Evolutionary conservation across 2,113 vertebrate species (phyloP).

Genomic region (Eupsittula cactorum): DNA sequence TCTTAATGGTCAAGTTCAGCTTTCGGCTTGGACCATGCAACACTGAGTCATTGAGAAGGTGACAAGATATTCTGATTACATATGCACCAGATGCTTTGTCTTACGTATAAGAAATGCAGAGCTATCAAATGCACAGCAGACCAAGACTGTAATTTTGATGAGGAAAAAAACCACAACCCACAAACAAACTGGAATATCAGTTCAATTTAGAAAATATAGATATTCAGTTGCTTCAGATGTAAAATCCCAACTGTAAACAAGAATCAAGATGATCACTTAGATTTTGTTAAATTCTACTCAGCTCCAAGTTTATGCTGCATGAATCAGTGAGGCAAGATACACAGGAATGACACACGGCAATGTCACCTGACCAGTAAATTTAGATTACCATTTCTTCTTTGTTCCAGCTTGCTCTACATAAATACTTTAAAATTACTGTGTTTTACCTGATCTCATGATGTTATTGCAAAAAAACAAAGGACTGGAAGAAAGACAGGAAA

Average conservation of each 20-base stretch:
- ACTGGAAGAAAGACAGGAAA: not conserved
- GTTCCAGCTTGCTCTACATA: not conserved
- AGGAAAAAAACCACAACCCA: not conserved
- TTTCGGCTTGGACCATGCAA: not conserved
- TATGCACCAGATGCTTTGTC: not conserved
- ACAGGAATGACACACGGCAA: not conserved
- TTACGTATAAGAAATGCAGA: not conserved
- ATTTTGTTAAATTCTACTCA: not conserved
- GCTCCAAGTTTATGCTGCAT: not conserved
- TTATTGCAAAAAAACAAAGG: not conserved
- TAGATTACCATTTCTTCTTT: not conserved
- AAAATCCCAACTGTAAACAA: not conserved
- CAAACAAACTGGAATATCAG: not conserved
- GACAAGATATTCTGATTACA: not conserved
- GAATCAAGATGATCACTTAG: not conserved
- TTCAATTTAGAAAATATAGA: not conserved
- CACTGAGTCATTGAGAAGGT: not conserved
- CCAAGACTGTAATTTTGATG: not conserved
- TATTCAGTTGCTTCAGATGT: not conserved
- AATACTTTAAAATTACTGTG: not conserved
- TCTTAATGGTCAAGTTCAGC: not conserved
- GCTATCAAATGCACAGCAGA: not conserved
- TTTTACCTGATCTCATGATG: not conserved
- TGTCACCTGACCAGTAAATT: not conserved
- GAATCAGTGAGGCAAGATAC: not conserved